Percentiles rank a stretch among this genome's conserved stretches.
phyloP scores from a whole-genome alignment of 2,113 vertebrate species.

The Rostratula benghalensis region DNA sequence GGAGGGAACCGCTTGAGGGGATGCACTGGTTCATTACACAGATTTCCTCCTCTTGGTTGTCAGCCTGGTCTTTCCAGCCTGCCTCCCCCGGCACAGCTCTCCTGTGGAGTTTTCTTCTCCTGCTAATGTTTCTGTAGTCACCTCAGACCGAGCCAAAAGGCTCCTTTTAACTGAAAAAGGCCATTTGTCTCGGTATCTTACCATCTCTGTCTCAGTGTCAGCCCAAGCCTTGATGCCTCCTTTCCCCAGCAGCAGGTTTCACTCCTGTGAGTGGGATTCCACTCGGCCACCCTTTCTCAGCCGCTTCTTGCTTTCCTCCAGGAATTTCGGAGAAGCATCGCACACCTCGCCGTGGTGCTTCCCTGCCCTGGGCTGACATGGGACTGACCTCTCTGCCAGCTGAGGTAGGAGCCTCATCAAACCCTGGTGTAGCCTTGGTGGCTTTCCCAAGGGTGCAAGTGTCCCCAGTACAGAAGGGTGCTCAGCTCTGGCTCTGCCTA shows the following conservation, averaged over 20 bases:
- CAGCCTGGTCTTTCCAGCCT: not conserved
- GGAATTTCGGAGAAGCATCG: not conserved
- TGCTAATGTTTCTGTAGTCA: not conserved
- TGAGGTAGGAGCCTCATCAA: not conserved
- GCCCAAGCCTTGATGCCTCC: not conserved
- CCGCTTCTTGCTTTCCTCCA: not conserved
- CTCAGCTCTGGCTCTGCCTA: not conserved
- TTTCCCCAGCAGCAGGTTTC: not conserved
- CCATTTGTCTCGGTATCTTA: not conserved
- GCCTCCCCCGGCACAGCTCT: not conserved
- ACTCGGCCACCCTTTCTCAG: not conserved
- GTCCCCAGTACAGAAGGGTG: accelerated
- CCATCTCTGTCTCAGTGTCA: not conserved
- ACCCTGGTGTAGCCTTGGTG: not conserved
- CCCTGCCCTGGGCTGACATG: accelerated
- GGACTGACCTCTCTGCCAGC: not conserved
- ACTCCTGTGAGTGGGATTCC: not conserved
- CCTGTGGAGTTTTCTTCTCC: not conserved
- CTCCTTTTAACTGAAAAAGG: conserved; percentile 13
- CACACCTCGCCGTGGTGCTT: accelerated
- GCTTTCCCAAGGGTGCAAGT: not conserved
- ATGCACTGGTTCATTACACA: not conserved
- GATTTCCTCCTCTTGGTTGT: not conserved
- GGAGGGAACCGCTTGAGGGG: not conserved
- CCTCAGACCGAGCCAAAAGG: not conserved